Conservation (phyloP, 2,888 invertebrate species). For the Athrips mouffetella region DNA sequence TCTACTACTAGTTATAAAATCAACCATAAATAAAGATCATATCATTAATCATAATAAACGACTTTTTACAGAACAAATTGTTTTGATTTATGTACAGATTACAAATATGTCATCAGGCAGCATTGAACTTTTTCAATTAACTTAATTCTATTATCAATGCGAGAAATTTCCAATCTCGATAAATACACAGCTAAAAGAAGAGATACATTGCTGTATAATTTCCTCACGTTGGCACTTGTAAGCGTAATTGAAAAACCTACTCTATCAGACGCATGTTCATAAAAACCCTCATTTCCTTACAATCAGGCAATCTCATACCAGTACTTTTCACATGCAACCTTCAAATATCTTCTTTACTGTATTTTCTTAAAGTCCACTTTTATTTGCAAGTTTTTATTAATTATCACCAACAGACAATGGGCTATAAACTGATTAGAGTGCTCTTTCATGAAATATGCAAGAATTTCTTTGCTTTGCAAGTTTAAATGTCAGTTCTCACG, state of each 20-base stretch:
- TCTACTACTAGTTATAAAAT: constrained; percentile 13
- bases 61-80: constrained; percentile 12
- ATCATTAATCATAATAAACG: constrained; percentile 16
- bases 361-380: constrained; percentile 3
- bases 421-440: constrained; percentile 18
- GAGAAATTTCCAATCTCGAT: too few species aligned
- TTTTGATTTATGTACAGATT: constrained; percentile 10
- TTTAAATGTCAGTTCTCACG: constrained; percentile 33
- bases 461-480: constrained; percentile 28
- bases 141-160: background rate
- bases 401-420: constrained; percentile 15
- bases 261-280: constrained; percentile 6
- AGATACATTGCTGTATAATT: background rate
- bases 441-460: constrained; percentile 27
- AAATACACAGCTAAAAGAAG: too few species aligned
- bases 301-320: background rate
- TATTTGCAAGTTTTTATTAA: constrained; percentile 11
- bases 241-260: background rate
- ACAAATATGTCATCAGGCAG: too few species aligned
- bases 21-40: constrained; percentile 1
- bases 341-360: background rate
- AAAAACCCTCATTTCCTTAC: constrained; percentile 4
- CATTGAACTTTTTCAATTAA: too few species aligned
- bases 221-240: background rate
- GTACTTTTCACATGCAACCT: background rate